These are phyloP conservation scores for Herpetotheres cachinnans DNA, from an alignment of 2,113 vertebrate species.

Conservation along the genomic window DNA sequence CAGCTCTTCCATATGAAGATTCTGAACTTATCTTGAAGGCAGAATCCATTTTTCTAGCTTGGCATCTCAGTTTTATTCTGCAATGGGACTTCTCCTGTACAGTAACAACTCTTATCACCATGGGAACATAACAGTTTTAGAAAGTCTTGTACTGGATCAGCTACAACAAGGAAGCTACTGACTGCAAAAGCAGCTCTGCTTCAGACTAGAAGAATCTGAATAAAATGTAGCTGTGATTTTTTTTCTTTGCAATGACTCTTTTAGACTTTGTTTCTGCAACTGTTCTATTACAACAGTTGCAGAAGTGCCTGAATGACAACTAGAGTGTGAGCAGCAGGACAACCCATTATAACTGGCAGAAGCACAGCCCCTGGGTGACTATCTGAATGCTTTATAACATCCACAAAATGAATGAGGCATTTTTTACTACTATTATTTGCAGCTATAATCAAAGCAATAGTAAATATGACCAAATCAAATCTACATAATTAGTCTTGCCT, in stretches of 20 bases:
- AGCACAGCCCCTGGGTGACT: slow-evolving; percentile 59
- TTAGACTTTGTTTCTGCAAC: background rate
- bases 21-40: background rate
- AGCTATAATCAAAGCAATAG: slow-evolving; percentile 57
- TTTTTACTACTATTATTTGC: background rate
- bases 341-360: slow-evolving; percentile 77
- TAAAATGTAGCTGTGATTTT: background rate
- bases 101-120: background rate
- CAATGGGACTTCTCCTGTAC: background rate
- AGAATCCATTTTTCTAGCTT: background rate
- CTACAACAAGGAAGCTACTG: background rate
- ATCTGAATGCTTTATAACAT: slow-evolving; percentile 71
- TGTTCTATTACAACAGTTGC: background rate
- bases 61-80: background rate
- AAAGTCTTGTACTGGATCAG: background rate
- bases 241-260: background rate
- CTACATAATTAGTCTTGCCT: slow-evolving; percentile 34
- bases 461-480: slow-evolving; percentile 59
- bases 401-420: slow-evolving; percentile 52
- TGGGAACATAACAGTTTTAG: background rate
- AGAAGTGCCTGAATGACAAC: slow-evolving; percentile 31
- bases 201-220: background rate
- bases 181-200: background rate
- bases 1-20: background rate
- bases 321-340: slow-evolving; percentile 66